These are phyloP conservation scores for Cynaeus angustus DNA, from an alignment of 2,888 invertebrate species.

Conservation along the genomic window DNA sequence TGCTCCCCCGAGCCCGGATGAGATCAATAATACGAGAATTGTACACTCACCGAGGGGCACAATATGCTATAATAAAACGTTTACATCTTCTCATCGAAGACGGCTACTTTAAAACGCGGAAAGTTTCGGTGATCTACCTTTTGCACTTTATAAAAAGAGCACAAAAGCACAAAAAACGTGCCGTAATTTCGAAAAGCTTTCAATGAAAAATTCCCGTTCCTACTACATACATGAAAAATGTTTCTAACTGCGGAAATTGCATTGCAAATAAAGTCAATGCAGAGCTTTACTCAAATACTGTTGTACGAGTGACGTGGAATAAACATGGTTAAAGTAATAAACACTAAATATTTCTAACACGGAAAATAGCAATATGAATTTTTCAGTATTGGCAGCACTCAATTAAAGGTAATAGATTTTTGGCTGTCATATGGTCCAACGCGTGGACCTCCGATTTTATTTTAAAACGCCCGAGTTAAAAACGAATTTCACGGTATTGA, in stretches of 20 bases:
- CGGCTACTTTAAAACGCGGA: conserved; percentile 7
- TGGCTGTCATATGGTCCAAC: no score
- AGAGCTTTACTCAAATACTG: not conserved
- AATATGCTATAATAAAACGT: conserved; percentile 43
- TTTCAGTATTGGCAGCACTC: no score
- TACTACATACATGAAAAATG: not conserved
- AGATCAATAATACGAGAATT: conserved; percentile 67
- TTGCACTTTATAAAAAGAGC: not conserved
- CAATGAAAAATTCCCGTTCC: not conserved
- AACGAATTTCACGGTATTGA: no score
- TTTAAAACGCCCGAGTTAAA: no score
- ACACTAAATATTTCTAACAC: no score
- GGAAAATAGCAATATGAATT: no score
- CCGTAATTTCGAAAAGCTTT: not conserved
- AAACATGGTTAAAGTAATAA: no score
- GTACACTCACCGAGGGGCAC: conserved; percentile 52
- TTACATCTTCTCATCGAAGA: conserved; percentile 35
- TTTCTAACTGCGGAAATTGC: not conserved
- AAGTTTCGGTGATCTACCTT: not conserved
- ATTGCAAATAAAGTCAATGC: not conserved
- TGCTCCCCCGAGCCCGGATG: conserved; percentile 64
- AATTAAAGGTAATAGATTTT: no score
- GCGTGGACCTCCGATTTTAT: no score
- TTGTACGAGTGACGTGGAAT: not conserved
- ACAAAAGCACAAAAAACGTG: not conserved